Conservation (phyloP, 1,140 invertebrate species). For the Drosophila pseudoobscura region DNA sequence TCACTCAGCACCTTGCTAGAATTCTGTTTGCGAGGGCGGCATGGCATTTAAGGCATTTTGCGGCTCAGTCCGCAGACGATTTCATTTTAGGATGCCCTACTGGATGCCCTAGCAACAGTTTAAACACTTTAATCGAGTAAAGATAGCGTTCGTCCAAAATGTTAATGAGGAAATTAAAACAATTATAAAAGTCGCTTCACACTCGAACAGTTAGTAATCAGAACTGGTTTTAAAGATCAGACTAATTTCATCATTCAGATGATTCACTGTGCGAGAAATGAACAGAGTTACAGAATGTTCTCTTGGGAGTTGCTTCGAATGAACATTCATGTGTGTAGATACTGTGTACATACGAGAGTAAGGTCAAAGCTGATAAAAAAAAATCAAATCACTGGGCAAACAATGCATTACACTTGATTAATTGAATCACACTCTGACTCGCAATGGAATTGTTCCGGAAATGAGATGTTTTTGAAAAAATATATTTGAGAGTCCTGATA, state of each 20-base stretch:
- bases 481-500: too few species aligned
- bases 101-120: background rate
- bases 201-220: conserved; percentile 1
- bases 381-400: conserved; percentile 25
- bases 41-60: conserved; percentile 60
- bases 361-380: conserved; percentile 28
- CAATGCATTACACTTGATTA: conserved; percentile 7
- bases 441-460: too few species aligned
- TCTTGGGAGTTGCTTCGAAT: conserved; percentile 16
- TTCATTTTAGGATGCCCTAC: background rate
- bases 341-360: background rate
- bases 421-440: conserved; percentile 14
- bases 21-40: conserved; percentile 49
- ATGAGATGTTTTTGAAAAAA: too few species aligned
- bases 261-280: conserved; percentile 29
- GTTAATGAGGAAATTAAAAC: conserved; percentile 20
- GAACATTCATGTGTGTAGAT: too few species aligned
- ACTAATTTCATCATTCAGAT: conserved; percentile 35
- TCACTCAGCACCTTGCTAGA: conserved; percentile 64
- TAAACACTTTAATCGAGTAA: background rate
- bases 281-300: conserved; percentile 32
- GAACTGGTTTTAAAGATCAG: conserved; percentile 34
- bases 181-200: background rate
- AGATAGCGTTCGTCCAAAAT: conserved; percentile 1
- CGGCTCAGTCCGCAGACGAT: conserved; percentile 4